Conservation (phyloP, 2,888 invertebrate species). For the Iphiclides podalirius region DNA sequence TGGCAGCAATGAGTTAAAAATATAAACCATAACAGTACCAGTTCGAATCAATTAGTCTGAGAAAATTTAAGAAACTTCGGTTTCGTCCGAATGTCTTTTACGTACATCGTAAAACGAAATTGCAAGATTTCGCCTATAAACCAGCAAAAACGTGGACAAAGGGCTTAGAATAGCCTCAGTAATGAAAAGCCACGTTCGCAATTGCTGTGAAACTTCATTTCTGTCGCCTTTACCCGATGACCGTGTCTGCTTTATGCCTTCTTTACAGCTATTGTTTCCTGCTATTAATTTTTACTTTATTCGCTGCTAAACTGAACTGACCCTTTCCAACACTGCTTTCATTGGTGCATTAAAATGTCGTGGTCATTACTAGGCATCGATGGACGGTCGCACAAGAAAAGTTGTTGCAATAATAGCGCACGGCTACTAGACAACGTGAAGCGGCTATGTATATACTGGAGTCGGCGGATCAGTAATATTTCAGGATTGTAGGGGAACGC, state of each 20-base stretch:
- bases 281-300: slow-evolving; percentile 40
- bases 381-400: slow-evolving; percentile 29
- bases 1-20: neutral
- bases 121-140: slow-evolving; percentile 32
- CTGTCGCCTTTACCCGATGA: slow-evolving; percentile 45
- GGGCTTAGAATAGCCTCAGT: slow-evolving; percentile 30
- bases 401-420: slow-evolving; percentile 30
- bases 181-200: slow-evolving; percentile 38
- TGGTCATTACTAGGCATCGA: slow-evolving; percentile 26
- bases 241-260: slow-evolving; percentile 48
- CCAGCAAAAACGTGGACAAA: slow-evolving; percentile 23
- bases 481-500: slow-evolving; percentile 45
- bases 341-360: neutral
- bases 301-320: slow-evolving; percentile 19
- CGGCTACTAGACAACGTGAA: slow-evolving; percentile 35
- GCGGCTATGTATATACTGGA: slow-evolving; percentile 26
- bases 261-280: slow-evolving; percentile 48
- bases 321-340: slow-evolving; percentile 31
- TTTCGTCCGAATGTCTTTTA: slow-evolving; percentile 6
- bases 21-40: neutral
- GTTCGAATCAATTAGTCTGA: neutral
- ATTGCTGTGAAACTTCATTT: slow-evolving; percentile 44
- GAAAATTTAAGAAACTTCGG: neutral
- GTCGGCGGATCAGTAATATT: slow-evolving; percentile 53
- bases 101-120: slow-evolving; percentile 31